A percentile compares a stretch with the other conserved stretches of the same genome.
Evolutionary conservation across 2,113 vertebrate species (phyloP).

Genomic region (Phalacrocorax brasilianus): DNA sequence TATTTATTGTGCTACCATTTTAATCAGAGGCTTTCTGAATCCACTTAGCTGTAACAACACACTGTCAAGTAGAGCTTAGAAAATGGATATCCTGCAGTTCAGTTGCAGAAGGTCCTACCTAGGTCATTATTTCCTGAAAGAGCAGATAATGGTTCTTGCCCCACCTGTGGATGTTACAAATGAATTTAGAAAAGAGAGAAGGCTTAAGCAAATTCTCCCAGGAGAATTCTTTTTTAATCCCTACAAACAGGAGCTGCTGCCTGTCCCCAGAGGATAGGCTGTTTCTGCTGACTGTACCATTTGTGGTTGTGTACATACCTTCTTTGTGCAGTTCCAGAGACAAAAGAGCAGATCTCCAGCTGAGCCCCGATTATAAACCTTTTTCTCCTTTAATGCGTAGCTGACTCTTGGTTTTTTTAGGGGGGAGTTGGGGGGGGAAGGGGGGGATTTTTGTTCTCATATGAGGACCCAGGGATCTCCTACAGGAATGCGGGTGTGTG

Average conservation of each 20-base stretch:
- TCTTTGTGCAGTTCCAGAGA: neutral
- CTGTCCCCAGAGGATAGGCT: neutral
- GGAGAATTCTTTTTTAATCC: neutral
- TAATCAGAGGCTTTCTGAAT: neutral
- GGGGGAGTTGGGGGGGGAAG: no score
- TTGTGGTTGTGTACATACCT: neutral
- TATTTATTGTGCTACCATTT: neutral
- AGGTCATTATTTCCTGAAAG: neutral
- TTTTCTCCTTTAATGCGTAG: neutral
- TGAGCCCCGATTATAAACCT: neutral
- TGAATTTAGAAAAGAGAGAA: neutral
- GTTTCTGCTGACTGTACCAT: neutral
- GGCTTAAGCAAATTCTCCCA: neutral
- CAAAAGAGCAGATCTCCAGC: neutral
- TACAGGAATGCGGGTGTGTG: neutral
- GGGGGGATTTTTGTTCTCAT: neutral
- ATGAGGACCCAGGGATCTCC: neutral
- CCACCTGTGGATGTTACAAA: neutral
- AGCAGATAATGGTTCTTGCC: neutral
- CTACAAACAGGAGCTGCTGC: neutral
- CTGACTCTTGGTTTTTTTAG: neutral
- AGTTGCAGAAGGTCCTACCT: neutral
- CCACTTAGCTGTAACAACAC: neutral
- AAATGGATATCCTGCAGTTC: neutral
- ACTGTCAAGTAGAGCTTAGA: neutral